Conservation (phyloP, 2,888 invertebrate genomes). For the Ichneumoninae sp. region DNA sequence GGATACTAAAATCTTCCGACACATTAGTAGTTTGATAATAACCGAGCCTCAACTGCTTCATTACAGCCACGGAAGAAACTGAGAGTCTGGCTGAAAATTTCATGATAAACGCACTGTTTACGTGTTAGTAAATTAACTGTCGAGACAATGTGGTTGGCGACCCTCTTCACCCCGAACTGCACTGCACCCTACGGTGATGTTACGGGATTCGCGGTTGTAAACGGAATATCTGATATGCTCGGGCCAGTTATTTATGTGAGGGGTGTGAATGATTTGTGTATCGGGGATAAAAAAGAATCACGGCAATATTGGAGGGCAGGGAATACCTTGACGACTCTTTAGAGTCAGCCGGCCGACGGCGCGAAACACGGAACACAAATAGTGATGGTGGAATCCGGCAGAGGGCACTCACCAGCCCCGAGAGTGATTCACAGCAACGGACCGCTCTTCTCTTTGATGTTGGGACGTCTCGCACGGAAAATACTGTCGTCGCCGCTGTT, state of each 20-base stretch:
- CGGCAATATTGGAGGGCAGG: constrained; percentile 1
- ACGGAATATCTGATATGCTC: background rate
- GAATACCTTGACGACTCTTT: constrained; percentile 2
- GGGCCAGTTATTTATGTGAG: background rate
- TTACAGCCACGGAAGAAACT: too few species aligned
- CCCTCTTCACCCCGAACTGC: background rate
- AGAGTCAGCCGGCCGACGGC: background rate
- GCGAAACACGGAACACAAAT: background rate
- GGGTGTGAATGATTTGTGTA: background rate
- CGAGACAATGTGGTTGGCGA: background rate
- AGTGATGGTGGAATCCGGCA: constrained; percentile 44
- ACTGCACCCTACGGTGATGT: background rate
- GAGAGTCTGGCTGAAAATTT: background rate
- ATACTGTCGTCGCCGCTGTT: constrained; percentile 35
- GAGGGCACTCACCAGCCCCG: constrained; percentile 46
- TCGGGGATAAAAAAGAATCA: background rate
- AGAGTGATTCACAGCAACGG: constrained; percentile 45
- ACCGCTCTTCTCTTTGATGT: constrained; percentile 50
- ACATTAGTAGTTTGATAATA: background rate
- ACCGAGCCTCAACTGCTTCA: too few species aligned
- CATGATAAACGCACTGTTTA: background rate
- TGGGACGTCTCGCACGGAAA: constrained; percentile 33
- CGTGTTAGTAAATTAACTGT: background rate
- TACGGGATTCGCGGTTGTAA: background rate
- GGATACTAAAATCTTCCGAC: background rate